phyloP scores from a whole-genome alignment of 2,888 invertebrate genomes.

The Apeira syringaria region DNA sequence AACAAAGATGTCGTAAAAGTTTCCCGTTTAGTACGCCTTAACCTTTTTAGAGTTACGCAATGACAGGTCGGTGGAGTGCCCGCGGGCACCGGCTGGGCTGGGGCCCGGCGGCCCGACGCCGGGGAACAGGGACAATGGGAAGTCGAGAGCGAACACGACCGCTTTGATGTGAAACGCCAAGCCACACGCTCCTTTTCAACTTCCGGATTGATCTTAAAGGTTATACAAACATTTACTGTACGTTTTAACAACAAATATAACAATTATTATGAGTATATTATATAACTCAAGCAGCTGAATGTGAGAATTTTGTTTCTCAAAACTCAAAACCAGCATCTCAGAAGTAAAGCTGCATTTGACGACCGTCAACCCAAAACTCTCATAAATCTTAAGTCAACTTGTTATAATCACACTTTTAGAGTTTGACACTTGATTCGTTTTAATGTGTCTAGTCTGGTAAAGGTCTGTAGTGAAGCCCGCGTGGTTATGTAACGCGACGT shows the following conservation, averaged over 20 bases:
- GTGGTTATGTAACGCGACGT: conserved; percentile 7
- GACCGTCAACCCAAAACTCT: conserved; percentile 12
- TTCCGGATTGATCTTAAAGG: conserved; percentile 17
- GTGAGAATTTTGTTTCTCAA: no score
- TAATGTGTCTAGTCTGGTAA: conserved; percentile 20
- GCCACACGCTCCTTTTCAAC: conserved; percentile 23
- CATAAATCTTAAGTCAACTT: conserved; percentile 22
- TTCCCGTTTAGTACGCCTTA: conserved; percentile 43
- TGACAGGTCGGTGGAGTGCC: conserved; percentile 19
- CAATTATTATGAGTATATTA: no score
- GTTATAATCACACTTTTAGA: conserved; percentile 24
- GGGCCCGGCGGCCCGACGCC: conserved; percentile 12
- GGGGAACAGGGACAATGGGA: conserved; percentile 24
- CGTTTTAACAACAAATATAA: no score
- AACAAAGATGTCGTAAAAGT: conserved; percentile 44
- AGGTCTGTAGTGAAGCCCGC: conserved; percentile 14
- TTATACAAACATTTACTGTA: no score
- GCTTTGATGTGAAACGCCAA: conserved; percentile 28
- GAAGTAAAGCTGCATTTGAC: conserved; percentile 17
- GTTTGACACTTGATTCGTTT: conserved; percentile 23
- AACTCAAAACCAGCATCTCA: no score
- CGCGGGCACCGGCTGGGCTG: conserved; percentile 1
- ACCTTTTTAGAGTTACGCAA: conserved; percentile 31
- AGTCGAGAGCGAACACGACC: conserved; percentile 19
- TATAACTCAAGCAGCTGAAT: no score